Base-by-base conservation (phyloP, 2,797 vertebrate species). In the Selene dorsalis region DNA sequence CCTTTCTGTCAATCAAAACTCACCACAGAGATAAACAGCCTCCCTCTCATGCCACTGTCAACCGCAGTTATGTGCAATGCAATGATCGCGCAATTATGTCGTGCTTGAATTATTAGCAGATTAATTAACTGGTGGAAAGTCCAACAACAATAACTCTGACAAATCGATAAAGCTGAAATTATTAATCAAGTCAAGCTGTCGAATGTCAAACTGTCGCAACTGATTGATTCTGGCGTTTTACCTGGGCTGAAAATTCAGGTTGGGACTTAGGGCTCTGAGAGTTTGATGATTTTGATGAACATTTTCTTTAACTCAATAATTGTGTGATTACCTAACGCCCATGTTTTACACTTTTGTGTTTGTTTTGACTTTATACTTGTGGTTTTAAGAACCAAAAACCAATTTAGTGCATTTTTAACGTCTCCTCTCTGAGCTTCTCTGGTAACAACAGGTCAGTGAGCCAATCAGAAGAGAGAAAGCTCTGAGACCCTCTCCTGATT, bases 1-100 rank as follows among this genome's bases (percentile, higher is more conserved):
- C 59, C 62, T 69, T 6, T 9, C 48, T 53, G 74, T 92, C 88
- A 91, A 75, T 92, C 90, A 87, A 56, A 81, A 18, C 52, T 22
- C 45, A 10, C 14, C 53, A 17, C 18, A 58, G 24, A 84, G 67
- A 84, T 67, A 18, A 82, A 82, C 9, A 28, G 28, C 45, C 55
- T 83, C 71, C 55, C 68, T 75, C 26, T 79, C 59, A 35, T 73
- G 22, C 47, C 67, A 63, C 17, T 4, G 16, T n/a, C 7, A 75
- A 72, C 35, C 22, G 14, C 50, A 14, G 14, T 11, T 5, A n/a
- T 69, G 63, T 32, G 30, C 62, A 52, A 3, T 0, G 38, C 8
- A 11, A 66, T 50, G 10, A 43, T 72, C 52, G 47, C 43, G 20
- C 13, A 67, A 35, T 7, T 3, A 57, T 64, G 11, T 32, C 22